These are phyloP conservation scores for Dissostichus mawsoni DNA, from an alignment of 2,113 vertebrate genomes.

Conservation along the genomic window DNA sequence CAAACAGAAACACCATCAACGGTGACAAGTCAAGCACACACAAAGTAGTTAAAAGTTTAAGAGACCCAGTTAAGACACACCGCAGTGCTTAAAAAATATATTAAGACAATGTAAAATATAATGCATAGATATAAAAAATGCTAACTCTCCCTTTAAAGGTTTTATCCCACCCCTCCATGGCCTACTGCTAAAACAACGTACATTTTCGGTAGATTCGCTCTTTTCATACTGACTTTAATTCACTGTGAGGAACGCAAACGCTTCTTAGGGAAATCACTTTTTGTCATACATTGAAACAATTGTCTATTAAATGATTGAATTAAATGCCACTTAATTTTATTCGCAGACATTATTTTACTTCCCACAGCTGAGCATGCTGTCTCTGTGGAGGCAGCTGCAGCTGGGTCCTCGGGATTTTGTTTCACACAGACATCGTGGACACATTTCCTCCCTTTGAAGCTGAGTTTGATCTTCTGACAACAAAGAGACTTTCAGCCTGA, in stretches of 20 bases:
- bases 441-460: slow-evolving; percentile 68
- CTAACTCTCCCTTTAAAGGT: neutral
- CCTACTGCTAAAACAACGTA: neutral
- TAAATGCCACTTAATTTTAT: neutral
- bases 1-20: slow-evolving; percentile 12
- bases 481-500: slow-evolving; percentile 58
- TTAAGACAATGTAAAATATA: neutral
- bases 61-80: neutral
- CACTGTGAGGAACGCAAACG: slow-evolving; percentile 25
- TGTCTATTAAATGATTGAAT: neutral
- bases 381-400: slow-evolving; percentile 25
- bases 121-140: neutral
- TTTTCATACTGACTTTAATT: too few species aligned
- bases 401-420: slow-evolving; percentile 35
- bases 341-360: neutral
- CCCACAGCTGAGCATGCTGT: slow-evolving; percentile 16
- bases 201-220: slow-evolving; percentile 8
- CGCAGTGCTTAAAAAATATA: neutral
- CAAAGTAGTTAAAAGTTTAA: neutral
- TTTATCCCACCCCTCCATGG: neutral
- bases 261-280: neutral
- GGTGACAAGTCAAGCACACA: slow-evolving; percentile 11
- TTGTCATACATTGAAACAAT: neutral
- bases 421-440: slow-evolving; percentile 53
- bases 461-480: slow-evolving; percentile 52